These are phyloP conservation scores for Macrophya annulata DNA, from an alignment of 2,888 invertebrate genomes.

Conservation along the genomic window DNA sequence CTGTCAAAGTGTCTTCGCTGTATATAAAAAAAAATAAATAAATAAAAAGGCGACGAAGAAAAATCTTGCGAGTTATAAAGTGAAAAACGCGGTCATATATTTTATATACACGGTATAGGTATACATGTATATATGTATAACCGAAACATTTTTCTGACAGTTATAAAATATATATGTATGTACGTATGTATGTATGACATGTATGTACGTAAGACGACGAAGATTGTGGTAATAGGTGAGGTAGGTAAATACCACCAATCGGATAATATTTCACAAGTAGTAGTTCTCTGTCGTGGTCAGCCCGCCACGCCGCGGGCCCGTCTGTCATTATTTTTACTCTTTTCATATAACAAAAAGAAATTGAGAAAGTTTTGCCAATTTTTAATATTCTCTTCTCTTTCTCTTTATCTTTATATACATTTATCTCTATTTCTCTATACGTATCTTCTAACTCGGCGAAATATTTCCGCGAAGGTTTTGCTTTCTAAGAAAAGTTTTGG, in stretches of 20 bases:
- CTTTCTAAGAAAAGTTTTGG: conserved; percentile 2
- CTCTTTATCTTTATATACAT: not conserved
- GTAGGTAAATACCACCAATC: not conserved
- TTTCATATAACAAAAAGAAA: conserved; percentile 29
- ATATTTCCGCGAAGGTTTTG: not conserved
- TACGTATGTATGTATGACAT: too few relatives aligned
- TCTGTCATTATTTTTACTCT: conserved; percentile 14
- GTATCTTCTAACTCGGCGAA: not conserved
- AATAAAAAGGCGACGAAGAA: not conserved
- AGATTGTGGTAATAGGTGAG: not conserved
- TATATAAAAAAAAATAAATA: not conserved
- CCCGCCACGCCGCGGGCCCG: too few relatives aligned
- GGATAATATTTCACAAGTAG: conserved; percentile 32
- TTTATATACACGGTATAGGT: not conserved
- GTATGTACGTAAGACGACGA: not conserved
- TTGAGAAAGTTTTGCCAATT: conserved; percentile 34
- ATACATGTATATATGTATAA: too few relatives aligned
- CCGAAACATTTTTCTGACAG: conserved; percentile 45
- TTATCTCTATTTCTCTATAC: not conserved
- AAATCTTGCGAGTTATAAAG: not conserved
- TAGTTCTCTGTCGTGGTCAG: not conserved
- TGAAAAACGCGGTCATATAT: not conserved
- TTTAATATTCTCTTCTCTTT: not conserved
- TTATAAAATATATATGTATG: not conserved
- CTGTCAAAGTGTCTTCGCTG: not conserved